phyloP scores from a whole-genome alignment of 2,797 vertebrate genomes.

The Malurus splendens region DNA sequence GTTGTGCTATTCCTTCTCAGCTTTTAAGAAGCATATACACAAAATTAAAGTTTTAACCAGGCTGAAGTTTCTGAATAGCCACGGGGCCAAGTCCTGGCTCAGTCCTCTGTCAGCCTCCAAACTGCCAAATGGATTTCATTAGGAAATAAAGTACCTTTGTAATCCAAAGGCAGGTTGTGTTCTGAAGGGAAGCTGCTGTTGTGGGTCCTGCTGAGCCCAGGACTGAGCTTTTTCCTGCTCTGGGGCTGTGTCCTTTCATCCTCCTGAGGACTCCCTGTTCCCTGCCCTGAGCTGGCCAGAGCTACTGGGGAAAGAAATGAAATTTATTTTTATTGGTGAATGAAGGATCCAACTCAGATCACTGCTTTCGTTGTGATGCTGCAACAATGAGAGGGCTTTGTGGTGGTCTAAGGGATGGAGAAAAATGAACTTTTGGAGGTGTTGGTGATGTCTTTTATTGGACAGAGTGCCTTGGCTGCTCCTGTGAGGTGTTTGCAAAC shows the following conservation, averaged over 20 bases:
- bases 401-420: background rate
- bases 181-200: background rate
- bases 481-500: background rate
- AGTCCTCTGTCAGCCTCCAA: background rate
- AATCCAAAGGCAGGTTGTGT: background rate
- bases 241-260: background rate
- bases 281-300: background rate
- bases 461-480: background rate
- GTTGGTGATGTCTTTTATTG: background rate
- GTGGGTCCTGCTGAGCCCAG: background rate
- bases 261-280: background rate
- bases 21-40: background rate
- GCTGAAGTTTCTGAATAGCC: background rate
- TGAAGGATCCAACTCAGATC: background rate
- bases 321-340: background rate
- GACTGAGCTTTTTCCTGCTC: background rate
- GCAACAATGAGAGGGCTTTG: rapidly evolving
- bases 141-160: background rate
- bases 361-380: background rate
- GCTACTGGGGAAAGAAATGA: background rate
- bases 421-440: background rate
- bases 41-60: background rate
- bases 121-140: background rate
- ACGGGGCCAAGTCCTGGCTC: background rate
- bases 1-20: background rate